These are phyloP conservation scores for Hirundichthys speculiger DNA, from an alignment of 2,113 vertebrate genomes.

Conservation along the genomic window DNA sequence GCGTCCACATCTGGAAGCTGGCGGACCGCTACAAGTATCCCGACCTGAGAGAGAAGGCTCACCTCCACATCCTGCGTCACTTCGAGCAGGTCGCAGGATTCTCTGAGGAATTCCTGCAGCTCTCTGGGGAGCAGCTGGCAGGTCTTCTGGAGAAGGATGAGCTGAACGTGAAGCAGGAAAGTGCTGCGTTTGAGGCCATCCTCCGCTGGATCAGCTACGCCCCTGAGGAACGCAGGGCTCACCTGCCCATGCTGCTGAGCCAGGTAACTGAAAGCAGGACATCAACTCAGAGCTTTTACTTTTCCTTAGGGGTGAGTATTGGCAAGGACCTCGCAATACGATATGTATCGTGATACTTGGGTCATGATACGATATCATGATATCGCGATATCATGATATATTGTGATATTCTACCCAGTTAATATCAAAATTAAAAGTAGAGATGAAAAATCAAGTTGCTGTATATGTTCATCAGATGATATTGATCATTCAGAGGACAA, in stretches of 20 bases:
- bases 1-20: constrained; percentile 74
- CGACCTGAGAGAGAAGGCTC: constrained; percentile 76
- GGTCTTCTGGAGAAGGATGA: constrained; percentile 73
- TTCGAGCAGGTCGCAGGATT: constrained; percentile 76
- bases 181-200: constrained; percentile 41
- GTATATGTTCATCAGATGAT: too few species aligned
- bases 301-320: too few species aligned
- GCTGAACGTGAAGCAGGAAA: constrained; percentile 36
- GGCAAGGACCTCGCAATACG: too few species aligned
- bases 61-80: constrained; percentile 81
- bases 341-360: too few species aligned
- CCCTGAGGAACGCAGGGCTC: constrained; percentile 1
- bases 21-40: constrained; percentile 51
- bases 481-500: too few species aligned
- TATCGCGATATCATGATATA: too few species aligned
- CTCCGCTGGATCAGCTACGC: constrained; percentile 32
- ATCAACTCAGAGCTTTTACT: too few species aligned
- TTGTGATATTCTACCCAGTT: too few species aligned
- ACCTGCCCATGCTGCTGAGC: constrained; percentile 16
- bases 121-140: constrained; percentile 75
- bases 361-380: too few species aligned
- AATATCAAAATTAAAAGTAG: too few species aligned
- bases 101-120: constrained; percentile 76
- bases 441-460: too few species aligned
- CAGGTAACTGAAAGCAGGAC: constrained; percentile 1